Conservation (phyloP, 2,888 invertebrate species). For the Eucera pruinosa region DNA sequence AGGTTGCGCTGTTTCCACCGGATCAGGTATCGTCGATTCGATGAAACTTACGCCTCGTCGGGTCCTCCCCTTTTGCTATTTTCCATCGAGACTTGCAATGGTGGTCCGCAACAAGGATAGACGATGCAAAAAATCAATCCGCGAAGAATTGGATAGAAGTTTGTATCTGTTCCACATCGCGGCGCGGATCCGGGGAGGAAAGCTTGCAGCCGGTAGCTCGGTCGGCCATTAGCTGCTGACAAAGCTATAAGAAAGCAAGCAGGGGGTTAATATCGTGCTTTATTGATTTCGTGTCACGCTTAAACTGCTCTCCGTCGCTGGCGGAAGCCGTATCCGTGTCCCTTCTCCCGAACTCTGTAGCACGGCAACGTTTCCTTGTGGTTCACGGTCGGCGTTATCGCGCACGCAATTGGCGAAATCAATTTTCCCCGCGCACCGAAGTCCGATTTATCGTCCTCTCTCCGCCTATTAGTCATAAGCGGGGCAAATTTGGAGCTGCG, state of each 20-base stretch:
- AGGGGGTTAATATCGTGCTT: constrained; percentile 66
- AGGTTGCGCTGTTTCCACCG: constrained; percentile 32
- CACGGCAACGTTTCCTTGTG: constrained; percentile 35
- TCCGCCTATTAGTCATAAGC: no score
- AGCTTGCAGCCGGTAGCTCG: neutral
- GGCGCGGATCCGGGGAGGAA: neutral
- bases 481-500: no score
- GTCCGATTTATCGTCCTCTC: no score
- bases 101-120: no score
- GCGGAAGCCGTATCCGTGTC: constrained; percentile 53
- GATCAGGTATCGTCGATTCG: constrained; percentile 57
- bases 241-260: constrained; percentile 30
- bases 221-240: constrained; percentile 23
- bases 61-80: no score
- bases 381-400: constrained; percentile 53
- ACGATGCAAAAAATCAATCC: no score
- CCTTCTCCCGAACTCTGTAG: constrained; percentile 27
- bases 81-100: no score
- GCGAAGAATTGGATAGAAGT: no score
- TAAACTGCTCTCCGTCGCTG: constrained; percentile 43
- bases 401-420: neutral
- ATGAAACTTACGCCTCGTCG: constrained; percentile 34
- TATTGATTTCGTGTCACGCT: constrained; percentile 70
- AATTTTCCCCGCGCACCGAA: no score
- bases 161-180: neutral